A percentile compares a stretch with the other conserved stretches of the same genome.
phyloP scores from a whole-genome alignment of 92 coral and sea anemone species.

The Porites cylindrica region DNA sequence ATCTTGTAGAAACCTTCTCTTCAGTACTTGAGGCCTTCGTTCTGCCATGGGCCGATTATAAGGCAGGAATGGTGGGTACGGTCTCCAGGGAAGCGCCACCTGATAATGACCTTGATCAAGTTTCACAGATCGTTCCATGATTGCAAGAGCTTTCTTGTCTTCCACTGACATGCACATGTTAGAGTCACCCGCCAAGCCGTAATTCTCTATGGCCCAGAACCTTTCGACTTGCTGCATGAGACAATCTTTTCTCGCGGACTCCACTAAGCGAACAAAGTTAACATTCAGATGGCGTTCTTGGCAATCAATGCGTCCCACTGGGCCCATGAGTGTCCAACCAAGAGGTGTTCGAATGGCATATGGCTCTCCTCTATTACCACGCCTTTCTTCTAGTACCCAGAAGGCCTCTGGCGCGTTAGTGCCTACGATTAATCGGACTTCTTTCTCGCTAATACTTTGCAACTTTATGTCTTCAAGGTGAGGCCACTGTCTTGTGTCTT shows the following conservation, averaged over 20 bases:
- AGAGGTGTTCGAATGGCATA: conserved; percentile 49
- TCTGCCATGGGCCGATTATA: conserved; percentile 43
- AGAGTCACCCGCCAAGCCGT: neutral
- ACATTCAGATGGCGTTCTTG: neutral
- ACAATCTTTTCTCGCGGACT: neutral
- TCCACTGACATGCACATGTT: neutral
- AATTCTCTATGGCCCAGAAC: neutral
- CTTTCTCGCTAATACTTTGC: conserved; percentile 27
- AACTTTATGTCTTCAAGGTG: conserved; percentile 48
- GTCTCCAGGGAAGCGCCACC: conserved; percentile 44
- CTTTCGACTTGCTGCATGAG: conserved; percentile 11
- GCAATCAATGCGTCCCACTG: neutral
- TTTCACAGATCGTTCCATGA: conserved; percentile 28
- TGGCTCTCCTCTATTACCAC: conserved; percentile 47
- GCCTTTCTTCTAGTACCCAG: conserved; percentile 66
- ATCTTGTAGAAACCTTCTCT: conserved; percentile 34
- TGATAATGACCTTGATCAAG: conserved; percentile 51
- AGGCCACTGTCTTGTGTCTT: conserved; percentile 50
- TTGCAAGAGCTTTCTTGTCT: conserved; percentile 38
- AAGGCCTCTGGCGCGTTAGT: conserved; percentile 65
- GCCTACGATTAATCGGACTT: conserved; percentile 45
- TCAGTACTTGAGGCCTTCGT: conserved; percentile 19
- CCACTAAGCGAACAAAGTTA: neutral
- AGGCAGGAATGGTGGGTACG: conserved; percentile 10
- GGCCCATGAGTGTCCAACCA: conserved; percentile 53